Evolutionary conservation across 2,797 vertebrate species (phyloP).

Genomic region (Enteromius thamalakanensis): DNA sequence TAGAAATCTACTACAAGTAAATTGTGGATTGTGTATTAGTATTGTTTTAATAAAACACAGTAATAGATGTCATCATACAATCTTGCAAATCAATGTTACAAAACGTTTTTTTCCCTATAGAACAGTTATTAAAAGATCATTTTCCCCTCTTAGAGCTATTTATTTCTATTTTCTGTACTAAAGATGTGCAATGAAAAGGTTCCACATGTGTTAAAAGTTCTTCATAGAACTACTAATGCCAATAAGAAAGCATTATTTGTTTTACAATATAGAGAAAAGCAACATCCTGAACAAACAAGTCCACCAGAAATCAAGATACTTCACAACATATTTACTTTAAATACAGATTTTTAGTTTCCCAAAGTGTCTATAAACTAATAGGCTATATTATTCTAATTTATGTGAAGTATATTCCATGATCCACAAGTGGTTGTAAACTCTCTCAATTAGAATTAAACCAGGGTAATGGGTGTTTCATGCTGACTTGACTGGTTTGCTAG

Average conservation of each 20-base stretch:
- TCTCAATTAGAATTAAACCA: background rate
- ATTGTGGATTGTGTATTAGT: background rate
- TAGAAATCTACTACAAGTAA: background rate
- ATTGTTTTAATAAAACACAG: background rate
- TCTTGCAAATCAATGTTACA: background rate
- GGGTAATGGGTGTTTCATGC: background rate
- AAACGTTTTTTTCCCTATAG: background rate
- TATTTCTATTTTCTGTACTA: background rate
- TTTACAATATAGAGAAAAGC: background rate
- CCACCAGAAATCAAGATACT: conserved; percentile 9
- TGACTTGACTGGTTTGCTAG: conserved; percentile 26
- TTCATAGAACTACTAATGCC: background rate
- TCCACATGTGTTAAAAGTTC: background rate
- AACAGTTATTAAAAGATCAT: background rate
- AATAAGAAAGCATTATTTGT: background rate
- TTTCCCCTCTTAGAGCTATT: background rate
- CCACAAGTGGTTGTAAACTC: conserved; percentile 3
- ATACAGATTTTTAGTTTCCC: background rate
- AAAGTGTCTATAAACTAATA: background rate
- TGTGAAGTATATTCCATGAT: background rate
- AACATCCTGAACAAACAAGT: background rate
- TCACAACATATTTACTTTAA: background rate
- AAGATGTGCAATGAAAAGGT: background rate
- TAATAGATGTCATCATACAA: background rate
- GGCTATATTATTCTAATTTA: background rate